Percentiles rank a stretch among this genome's conserved stretches.
Evolutionary conservation across 2,888 invertebrate genomes (phyloP).

Genomic region (Arenicola marina): DNA sequence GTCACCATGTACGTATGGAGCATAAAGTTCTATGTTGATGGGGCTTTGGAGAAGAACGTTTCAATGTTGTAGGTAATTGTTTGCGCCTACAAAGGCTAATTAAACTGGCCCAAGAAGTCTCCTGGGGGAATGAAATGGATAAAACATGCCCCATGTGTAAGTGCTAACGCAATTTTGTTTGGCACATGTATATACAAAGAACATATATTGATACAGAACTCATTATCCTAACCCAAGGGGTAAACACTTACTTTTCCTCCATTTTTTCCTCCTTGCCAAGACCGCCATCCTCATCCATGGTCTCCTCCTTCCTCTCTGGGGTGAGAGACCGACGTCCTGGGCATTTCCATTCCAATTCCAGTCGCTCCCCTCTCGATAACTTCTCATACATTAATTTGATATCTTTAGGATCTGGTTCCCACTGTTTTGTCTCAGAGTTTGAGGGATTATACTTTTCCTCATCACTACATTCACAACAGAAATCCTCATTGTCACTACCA

Average conservation of each 20-base stretch:
- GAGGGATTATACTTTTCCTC: slow-evolving; percentile 24
- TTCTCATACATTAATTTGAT: slow-evolving; percentile 74
- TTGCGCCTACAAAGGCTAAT: too few species aligned
- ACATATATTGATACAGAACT: too few species aligned
- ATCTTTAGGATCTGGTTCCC: slow-evolving; percentile 70
- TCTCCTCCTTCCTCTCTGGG: slow-evolving; percentile 64
- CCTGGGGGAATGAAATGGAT: too few species aligned
- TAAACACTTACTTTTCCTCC: slow-evolving; percentile 39
- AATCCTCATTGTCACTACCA: slow-evolving; percentile 13
- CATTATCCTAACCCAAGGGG: too few species aligned
- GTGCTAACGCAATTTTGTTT: too few species aligned
- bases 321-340: slow-evolving; percentile 79
- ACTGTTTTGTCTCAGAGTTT: not conserved
- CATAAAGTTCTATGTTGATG: too few species aligned
- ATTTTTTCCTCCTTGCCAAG: slow-evolving; percentile 54
- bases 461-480: slow-evolving; percentile 23
- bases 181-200: too few species aligned
- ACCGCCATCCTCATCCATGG: slow-evolving; percentile 49
- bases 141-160: too few species aligned
- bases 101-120: too few species aligned
- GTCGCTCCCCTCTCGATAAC: slow-evolving; percentile 68
- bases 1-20: too few species aligned
- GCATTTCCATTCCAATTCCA: slow-evolving; percentile 79
- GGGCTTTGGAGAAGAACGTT: too few species aligned
- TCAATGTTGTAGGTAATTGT: too few species aligned